These are phyloP conservation scores for Tragelaphus eurycerus DNA, from an alignment of 2,797 vertebrate genomes.

Conservation along the genomic window DNA sequence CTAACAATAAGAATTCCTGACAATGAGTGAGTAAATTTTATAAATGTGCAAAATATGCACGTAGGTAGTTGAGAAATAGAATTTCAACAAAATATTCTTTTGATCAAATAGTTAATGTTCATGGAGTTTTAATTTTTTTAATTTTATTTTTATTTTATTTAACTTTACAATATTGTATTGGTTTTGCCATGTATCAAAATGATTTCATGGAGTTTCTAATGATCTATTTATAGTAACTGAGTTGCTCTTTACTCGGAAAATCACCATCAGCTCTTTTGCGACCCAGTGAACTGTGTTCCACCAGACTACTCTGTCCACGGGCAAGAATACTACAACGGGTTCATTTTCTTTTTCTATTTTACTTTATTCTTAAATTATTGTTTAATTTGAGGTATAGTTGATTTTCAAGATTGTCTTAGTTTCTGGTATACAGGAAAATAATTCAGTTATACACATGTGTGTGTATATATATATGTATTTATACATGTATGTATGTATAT, in stretches of 20 bases:
- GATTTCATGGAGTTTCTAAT: not conserved
- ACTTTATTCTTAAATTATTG: not conserved
- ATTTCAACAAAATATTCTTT: not conserved
- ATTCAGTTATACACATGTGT: not conserved
- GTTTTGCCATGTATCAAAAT: no score
- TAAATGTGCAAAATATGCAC: not conserved
- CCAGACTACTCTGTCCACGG: not conserved
- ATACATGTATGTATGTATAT: not conserved
- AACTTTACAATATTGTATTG: no score
- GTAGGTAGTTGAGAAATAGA: no score
- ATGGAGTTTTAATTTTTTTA: no score
- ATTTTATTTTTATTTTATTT: no score
- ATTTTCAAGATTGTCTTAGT: not conserved
- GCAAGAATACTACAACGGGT: not conserved
- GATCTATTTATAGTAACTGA: rapidly evolving
- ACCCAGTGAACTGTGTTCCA: rapidly evolving
- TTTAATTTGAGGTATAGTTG: not conserved
- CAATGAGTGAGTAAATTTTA: not conserved
- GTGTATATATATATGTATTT: not conserved
- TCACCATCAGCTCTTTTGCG: not conserved
- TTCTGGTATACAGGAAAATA: not conserved
- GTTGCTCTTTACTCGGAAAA: not conserved
- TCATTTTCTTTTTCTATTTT: not conserved
- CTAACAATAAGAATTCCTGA: not conserved
- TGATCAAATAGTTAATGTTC: not conserved